Percentiles rank a stretch among this genome's conserved stretches.
Evolutionary conservation across 1,140 invertebrate genomes (phyloP).

Genomic region (Metopolophium dirhodum): DNA sequence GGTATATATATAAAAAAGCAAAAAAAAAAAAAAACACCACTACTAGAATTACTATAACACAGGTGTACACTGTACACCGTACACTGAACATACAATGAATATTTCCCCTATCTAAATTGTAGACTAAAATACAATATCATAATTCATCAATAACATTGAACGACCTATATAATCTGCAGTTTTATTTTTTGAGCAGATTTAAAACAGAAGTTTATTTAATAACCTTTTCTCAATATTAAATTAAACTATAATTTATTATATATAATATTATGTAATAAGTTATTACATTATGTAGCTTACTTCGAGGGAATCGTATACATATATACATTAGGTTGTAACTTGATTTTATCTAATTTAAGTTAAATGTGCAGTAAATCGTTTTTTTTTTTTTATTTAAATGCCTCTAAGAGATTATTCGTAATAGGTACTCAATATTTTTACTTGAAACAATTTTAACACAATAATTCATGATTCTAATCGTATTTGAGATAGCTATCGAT

Average conservation of each 20-base stretch:
- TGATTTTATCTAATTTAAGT: neutral
- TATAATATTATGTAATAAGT: neutral
- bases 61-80: neutral
- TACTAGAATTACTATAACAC: neutral
- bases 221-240: neutral
- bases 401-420: neutral
- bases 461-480: neutral
- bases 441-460: neutral
- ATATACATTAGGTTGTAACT: neutral
- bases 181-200: neutral
- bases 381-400: neutral
- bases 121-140: neutral
- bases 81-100: neutral
- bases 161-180: neutral
- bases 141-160: neutral
- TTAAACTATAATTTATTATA: neutral
- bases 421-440: neutral
- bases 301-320: neutral
- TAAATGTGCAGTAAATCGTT: neutral
- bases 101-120: neutral
- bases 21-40: neutral
- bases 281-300: neutral
- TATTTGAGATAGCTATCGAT: neutral
- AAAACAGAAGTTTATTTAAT: neutral
- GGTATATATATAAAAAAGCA: neutral